phyloP scores from a whole-genome alignment of 2,888 invertebrate genomes.

The Hydraecia micacea region DNA sequence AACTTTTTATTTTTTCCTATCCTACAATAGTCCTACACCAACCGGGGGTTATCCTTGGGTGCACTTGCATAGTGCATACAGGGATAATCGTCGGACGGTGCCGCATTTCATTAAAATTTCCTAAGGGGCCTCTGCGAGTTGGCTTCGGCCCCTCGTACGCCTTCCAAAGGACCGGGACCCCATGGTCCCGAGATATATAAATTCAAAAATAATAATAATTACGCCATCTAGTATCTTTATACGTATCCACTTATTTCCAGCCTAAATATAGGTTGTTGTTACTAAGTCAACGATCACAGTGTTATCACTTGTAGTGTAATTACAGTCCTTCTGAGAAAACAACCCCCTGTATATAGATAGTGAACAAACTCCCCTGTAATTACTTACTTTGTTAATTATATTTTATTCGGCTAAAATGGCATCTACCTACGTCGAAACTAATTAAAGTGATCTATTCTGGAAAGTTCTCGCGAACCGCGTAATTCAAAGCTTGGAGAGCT shows the following conservation, averaged over 20 bases:
- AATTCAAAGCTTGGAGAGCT: no score
- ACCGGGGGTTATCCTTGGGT: no score
- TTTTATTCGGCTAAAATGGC: slow-evolving; percentile 29
- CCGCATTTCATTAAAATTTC: no score
- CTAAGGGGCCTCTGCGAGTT: no score
- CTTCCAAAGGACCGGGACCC: no score
- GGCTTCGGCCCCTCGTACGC: no score
- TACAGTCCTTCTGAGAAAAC: slow-evolving; percentile 30
- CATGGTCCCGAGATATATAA: no score
- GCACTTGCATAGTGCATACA: no score
- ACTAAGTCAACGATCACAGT: slow-evolving; percentile 22
- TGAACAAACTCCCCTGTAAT: slow-evolving; percentile 21
- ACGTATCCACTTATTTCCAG: neutral
- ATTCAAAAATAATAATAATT: no score
- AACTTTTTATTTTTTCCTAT: no score
- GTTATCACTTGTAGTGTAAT: slow-evolving; percentile 29
- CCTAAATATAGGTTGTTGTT: slow-evolving; percentile 35
- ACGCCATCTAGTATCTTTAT: slow-evolving; percentile 8
- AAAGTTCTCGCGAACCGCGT: neutral
- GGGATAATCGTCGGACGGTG: no score
- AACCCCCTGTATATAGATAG: slow-evolving; percentile 1
- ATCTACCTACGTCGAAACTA: neutral
- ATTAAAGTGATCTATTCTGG: neutral
- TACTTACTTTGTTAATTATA: slow-evolving; percentile 26
- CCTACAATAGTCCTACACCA: no score